A percentile compares a stretch with the other conserved stretches of the same genome.
Evolutionary conservation across 2,888 invertebrate genomes (phyloP).

Genomic region (Cosmia trapezina): DNA sequence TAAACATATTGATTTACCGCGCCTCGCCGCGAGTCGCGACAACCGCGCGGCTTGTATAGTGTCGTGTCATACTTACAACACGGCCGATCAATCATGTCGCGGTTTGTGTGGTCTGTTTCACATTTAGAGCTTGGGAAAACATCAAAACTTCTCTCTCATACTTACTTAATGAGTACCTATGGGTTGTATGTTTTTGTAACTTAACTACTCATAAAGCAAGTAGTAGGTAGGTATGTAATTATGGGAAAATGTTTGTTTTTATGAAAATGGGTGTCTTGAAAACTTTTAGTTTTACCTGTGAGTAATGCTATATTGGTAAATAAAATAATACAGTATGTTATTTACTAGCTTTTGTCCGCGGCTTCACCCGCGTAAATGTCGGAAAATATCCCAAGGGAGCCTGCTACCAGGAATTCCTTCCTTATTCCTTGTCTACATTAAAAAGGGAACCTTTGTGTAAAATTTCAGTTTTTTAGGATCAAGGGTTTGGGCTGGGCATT

Average conservation of each 20-base stretch:
- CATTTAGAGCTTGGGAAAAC: slow-evolving; percentile 55
- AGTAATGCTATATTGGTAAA: not conserved
- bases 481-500: too few relatives aligned
- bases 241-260: not conserved
- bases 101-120: slow-evolving; percentile 63
- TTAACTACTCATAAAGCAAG: too few relatives aligned
- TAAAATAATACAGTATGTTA: too few relatives aligned
- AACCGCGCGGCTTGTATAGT: slow-evolving; percentile 34
- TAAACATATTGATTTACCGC: slow-evolving; percentile 47
- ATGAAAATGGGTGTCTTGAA: not conserved
- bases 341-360: too few relatives aligned
- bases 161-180: not conserved
- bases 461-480: too few relatives aligned
- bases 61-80: slow-evolving; percentile 49
- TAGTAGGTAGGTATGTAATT: too few relatives aligned
- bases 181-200: slow-evolving; percentile 1
- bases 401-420: too few relatives aligned
- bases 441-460: too few relatives aligned
- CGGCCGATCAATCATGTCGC: slow-evolving; percentile 58
- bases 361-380: too few relatives aligned
- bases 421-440: too few relatives aligned
- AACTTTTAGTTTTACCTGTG: too few relatives aligned
- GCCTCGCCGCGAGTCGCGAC: slow-evolving; percentile 41
- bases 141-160: slow-evolving; percentile 44
- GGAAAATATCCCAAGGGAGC: too few relatives aligned